Conservation (phyloP, 2,113 vertebrate species). For the Eurystomus gularis region DNA sequence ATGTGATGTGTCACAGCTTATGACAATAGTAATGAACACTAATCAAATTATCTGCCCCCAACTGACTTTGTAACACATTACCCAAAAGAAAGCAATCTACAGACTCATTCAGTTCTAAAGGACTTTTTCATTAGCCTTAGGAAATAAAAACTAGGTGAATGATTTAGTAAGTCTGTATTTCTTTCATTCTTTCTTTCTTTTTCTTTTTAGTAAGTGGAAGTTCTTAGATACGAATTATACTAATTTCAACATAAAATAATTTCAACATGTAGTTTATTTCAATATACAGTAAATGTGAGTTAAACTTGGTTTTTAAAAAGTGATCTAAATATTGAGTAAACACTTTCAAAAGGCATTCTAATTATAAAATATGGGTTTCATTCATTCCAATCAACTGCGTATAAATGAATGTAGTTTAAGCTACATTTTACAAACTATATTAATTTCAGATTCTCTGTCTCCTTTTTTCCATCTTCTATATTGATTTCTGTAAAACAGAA, state of each 20-base stretch:
- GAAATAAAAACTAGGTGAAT: not conserved
- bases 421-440: constrained; percentile 41
- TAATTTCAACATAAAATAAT: not conserved
- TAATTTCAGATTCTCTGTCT: constrained; percentile 37
- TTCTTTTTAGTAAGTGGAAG: not conserved
- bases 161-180: not conserved
- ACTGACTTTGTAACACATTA: constrained; percentile 1
- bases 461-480: constrained; percentile 50
- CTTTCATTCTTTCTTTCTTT: not conserved
- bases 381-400: not conserved
- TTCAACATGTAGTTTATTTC: not conserved
- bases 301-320: not conserved
- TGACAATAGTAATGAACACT: constrained; percentile 19
- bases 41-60: constrained; percentile 15
- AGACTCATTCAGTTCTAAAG: not conserved
- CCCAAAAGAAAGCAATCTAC: not conserved
- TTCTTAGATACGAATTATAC: not conserved
- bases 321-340: not conserved
- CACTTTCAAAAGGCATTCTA: constrained; percentile 5
- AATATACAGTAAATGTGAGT: not conserved
- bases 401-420: constrained; percentile 37
- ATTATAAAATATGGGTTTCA: constrained; percentile 34
- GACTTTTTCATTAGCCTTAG: not conserved
- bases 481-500: constrained; percentile 45
- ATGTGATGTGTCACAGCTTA: constrained; percentile 13